phyloP scores from a whole-genome alignment of 2,888 invertebrate species.

The Neelides folsomi region DNA sequence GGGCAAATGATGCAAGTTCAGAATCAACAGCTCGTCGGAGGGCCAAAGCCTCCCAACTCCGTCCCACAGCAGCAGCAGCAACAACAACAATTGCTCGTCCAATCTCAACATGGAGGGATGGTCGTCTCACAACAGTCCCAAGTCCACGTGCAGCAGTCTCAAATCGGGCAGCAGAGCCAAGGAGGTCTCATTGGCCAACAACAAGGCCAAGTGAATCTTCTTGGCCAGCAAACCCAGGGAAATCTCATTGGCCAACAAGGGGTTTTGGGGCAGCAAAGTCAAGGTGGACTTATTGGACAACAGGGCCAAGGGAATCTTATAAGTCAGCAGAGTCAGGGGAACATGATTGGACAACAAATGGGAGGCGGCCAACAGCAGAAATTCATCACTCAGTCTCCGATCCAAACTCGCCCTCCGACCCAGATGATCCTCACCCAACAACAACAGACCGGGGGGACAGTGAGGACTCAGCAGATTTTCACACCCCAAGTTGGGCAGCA shows the following conservation, averaged over 20 bases:
- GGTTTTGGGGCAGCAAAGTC: not conserved
- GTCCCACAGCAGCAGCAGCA: constrained; percentile 4
- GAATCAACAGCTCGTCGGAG: not conserved
- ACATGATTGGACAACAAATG: not conserved
- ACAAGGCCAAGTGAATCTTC: not conserved
- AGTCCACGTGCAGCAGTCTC: constrained; percentile 2
- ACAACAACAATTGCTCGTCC: constrained; percentile 1
- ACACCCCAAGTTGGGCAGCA: constrained; percentile 27
- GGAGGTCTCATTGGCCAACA: not conserved
- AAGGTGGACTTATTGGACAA: not conserved
- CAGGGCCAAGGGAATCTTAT: not conserved
- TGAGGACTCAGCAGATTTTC: constrained; percentile 30
- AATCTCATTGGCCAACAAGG: constrained; percentile 1
- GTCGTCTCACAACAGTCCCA: not conserved
- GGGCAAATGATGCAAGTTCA: not conserved
- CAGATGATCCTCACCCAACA: constrained; percentile 24
- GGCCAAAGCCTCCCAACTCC: not conserved
- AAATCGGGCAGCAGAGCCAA: not conserved
- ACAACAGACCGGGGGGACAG: constrained; percentile 18
- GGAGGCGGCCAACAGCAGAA: constrained; percentile 11
- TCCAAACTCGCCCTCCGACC: constrained; percentile 18
- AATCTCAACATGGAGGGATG: not conserved
- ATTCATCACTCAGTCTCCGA: constrained; percentile 17
- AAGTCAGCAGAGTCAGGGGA: not conserved
- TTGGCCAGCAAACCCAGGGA: constrained; percentile 3